Evolutionary conservation across 2,797 vertebrate genomes (phyloP).

Genomic region (Melanotaenia trifasciata): DNA sequence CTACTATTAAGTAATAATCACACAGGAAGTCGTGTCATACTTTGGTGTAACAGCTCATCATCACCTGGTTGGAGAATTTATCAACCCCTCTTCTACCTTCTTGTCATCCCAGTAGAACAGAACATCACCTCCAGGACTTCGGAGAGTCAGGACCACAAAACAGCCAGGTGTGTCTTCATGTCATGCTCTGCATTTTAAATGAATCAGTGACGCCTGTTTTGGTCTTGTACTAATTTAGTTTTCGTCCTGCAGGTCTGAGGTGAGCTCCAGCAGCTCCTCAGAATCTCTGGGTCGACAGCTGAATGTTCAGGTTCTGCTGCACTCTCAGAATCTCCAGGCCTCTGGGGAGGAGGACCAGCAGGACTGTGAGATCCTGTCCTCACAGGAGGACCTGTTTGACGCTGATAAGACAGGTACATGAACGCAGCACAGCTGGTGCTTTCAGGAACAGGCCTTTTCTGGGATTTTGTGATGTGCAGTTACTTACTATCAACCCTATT

Average conservation of each 20-base stretch:
- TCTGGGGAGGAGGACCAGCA: constrained; percentile 65
- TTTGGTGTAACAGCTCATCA: too few species aligned
- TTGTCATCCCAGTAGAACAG: constrained; percentile 58
- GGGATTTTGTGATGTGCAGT: background rate
- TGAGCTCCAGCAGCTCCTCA: constrained; percentile 80
- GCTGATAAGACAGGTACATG: constrained; percentile 76
- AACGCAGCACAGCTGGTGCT: background rate
- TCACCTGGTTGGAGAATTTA: constrained; percentile 9
- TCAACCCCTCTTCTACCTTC: background rate
- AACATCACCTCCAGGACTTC: constrained; percentile 46
- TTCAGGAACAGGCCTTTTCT: background rate
- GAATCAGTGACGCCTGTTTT: accelerated
- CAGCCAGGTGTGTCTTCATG: constrained; percentile 61
- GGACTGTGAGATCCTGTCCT: constrained; percentile 84
- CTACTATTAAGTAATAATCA: too few species aligned
- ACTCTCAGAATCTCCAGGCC: constrained; percentile 72
- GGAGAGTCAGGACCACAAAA: constrained; percentile 56
- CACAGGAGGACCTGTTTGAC: constrained; percentile 93
- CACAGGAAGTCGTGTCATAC: too few species aligned
- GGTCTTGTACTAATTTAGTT: background rate
- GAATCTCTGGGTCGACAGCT: constrained; percentile 61
- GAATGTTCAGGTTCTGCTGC: constrained; percentile 73
- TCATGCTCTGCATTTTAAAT: background rate
- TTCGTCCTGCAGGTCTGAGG: constrained; percentile 69
- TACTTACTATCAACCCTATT: too few species aligned